These are phyloP conservation scores for Corynorhinus townsendii DNA, from an alignment of 2,113 vertebrate genomes.

Conservation along the genomic window DNA sequence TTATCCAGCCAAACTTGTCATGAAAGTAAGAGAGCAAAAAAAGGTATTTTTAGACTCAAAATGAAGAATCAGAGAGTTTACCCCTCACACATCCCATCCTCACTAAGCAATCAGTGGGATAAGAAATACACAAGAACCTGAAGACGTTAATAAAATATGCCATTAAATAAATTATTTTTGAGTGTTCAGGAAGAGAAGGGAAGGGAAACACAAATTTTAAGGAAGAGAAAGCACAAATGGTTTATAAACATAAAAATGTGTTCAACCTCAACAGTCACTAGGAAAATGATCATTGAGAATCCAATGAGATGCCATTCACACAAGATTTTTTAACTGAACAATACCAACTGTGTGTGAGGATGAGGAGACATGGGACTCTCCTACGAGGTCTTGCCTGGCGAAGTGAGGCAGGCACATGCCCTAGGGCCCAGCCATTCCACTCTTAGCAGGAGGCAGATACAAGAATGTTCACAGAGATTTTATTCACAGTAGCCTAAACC, in stretches of 20 bases:
- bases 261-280: not conserved
- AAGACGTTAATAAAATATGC: not conserved
- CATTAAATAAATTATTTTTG: not conserved
- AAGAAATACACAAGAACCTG: not conserved
- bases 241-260: not conserved
- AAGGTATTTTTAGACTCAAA: not conserved
- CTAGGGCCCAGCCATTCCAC: not conserved
- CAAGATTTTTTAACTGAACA: not conserved
- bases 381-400: not conserved
- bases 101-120: not conserved
- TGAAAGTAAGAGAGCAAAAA: not conserved
- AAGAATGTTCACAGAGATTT: not conserved
- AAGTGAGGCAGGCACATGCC: not conserved
- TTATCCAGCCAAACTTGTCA: not conserved
- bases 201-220: not conserved
- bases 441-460: not conserved
- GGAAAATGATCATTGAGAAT: not conserved
- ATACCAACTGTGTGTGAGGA: not conserved
- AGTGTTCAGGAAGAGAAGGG: not conserved
- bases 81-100: not conserved
- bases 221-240: not conserved
- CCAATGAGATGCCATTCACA: not conserved
- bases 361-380: too few relatives aligned
- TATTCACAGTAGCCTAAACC: not conserved
- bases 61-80: not conserved